Base-by-base conservation (phyloP, 2,888 invertebrate species). In the Leptinotarsa haldemani region DNA sequence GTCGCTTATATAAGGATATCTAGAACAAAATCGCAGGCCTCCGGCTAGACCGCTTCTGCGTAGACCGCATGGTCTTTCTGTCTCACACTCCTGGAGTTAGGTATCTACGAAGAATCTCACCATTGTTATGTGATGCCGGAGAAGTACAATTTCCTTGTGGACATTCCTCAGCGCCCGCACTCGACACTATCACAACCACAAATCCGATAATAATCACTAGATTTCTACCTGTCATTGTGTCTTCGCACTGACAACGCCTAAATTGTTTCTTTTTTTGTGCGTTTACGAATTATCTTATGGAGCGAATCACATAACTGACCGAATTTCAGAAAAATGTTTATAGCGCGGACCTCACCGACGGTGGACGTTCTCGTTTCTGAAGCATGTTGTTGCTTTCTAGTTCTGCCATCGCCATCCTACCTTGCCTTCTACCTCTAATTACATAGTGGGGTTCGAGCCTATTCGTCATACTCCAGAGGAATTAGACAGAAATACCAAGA, bases 301-400 rank as follows among this genome's bases (percentile, higher is more conserved):
- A 66, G 56, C 50, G 77, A 78, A 77, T 80, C 79, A 79, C 80
- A 82, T 81, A 77, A 81, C 80, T 80, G 80, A 74, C 72, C 69
- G 67, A 71, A 72, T 63, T 53, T 63, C 40, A 72, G 67, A 63
- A 65, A 63, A 66, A 69, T 73, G 64, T 65, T 64, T 64, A 50
- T 52, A 77, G 79, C 78, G 78, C 81, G 82, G 81, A 61, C 61
- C 40, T 61, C 30, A 61, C 46, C 56, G 56, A 46, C 18, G 46
- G 7, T 56, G 46, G 15, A 40, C 68, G 68, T 53, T 56, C 68
- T 40, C 68, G 68, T 13, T 61, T 68, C 40, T 68, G 56, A 74
- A 65, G 71, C 74, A 71, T 53, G 69, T 69, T 73, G 74, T 64
- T 75, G 74, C 75, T 73, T 80, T 82, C 81, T 78, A 73, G 76